These are phyloP conservation scores for Podocnemis expansa DNA, from an alignment of 2,113 vertebrate species.

Conservation along the genomic window DNA sequence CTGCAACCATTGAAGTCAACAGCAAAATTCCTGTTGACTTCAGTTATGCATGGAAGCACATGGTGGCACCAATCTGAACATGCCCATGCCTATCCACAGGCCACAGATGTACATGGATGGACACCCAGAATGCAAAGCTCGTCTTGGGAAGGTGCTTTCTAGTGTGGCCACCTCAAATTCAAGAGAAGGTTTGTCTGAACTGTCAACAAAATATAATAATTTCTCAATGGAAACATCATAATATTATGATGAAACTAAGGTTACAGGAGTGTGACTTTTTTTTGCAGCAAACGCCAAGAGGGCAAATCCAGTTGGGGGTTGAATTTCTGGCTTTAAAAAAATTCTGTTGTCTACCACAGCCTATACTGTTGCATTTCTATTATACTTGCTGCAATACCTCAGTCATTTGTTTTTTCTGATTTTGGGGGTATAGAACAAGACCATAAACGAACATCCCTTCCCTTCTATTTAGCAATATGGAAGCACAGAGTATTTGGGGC, in stretches of 20 bases:
- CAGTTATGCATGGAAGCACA: background rate
- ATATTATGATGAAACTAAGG: background rate
- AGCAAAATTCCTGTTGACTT: fast-evolving
- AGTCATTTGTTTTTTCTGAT: background rate
- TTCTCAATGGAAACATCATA: background rate
- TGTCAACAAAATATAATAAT: fast-evolving
- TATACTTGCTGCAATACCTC: background rate
- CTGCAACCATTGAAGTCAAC: fast-evolving
- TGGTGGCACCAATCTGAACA: background rate
- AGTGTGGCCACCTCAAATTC: background rate
- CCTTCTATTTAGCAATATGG: background rate
- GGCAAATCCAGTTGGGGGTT: background rate
- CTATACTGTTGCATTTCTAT: fast-evolving
- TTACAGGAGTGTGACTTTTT: background rate
- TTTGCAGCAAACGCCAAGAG: background rate
- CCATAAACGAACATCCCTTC: background rate
- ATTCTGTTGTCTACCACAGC: background rate
- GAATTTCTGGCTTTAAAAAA: background rate
- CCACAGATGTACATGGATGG: background rate
- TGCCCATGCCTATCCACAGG: background rate
- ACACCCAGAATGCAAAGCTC: background rate
- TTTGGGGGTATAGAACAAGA: fast-evolving
- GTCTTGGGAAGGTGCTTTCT: background rate
- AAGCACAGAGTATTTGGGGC: background rate
- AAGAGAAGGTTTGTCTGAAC: background rate